Evolutionary conservation across 2,888 invertebrate genomes (phyloP), one percentile per base, ranked within the genome.

Genomic region (Rhingia campestris): DNA sequence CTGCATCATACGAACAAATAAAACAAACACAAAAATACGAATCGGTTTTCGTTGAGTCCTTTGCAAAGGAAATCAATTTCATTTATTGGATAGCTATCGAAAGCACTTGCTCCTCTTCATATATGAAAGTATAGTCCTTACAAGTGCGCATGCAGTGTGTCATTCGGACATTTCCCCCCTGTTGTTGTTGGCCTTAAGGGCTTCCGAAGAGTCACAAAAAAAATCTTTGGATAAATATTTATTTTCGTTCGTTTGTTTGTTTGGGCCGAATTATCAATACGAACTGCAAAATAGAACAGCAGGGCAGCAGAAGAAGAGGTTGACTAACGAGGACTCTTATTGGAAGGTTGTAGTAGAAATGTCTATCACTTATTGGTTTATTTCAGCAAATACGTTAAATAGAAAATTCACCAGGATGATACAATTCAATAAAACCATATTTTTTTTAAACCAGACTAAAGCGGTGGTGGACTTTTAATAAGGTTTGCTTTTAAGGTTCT

Each of bases 71-170:
- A 82, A 73, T 79, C 82, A 82, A 82, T 82, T 82, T 79, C 64
- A 39, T 77, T 69, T 82, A 82, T 82, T 82, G 82, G 79, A 79
- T 79, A 79, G 73, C 82, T 73, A 77, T 77, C 79, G 77, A 73
- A 73, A 82, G 82, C 73, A 73, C 82, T 79, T 79, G 73, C 63
- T 33, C 49, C 73, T 67, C 67, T 82, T 82, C 41, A 77, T 73
- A 58, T 64, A 64, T 53, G 22, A 2, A 22, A 22, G 22, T 61
- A 58, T 64, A 58, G 43, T 47, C 49, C 32, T 72, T 53, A 56
- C 49, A 51, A 77, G 67, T 61, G 67, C 49, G 63, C 63, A 43
- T 61, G 33, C 67, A 73, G 51, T 77, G 33, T 58, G 69, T 59
- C 53, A 12, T 74, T 64, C 47, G 39, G 47, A 33, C 22, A 64